Percentiles rank a stretch among this genome's conserved stretches.
Evolutionary conservation across 2,888 invertebrate genomes (phyloP).

Genomic region (Torymus tubicola): DNA sequence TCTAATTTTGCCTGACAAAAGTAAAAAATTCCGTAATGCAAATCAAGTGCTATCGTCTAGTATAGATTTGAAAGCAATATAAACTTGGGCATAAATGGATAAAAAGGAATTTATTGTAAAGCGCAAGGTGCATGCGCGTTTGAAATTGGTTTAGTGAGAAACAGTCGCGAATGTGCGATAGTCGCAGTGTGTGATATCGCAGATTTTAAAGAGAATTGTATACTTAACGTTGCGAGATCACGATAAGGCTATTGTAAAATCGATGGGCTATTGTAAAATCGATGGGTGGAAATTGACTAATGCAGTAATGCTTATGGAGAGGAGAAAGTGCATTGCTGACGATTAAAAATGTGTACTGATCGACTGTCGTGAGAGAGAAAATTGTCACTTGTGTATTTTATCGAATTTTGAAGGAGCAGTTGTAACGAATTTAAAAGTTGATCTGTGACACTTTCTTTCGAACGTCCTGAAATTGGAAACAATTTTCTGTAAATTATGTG

Average conservation of each 20-base stretch:
- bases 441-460: conserved; percentile 24
- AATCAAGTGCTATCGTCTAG: too few relatives aligned
- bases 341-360: background rate
- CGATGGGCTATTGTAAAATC: conserved; percentile 39
- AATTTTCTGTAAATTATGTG: too few relatives aligned
- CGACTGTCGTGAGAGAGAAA: conserved; percentile 7
- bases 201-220: conserved; percentile 51
- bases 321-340: conserved; percentile 10
- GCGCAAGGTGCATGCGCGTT: background rate
- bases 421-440: conserved; percentile 19
- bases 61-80: too few relatives aligned
- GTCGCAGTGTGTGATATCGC: conserved; percentile 57
- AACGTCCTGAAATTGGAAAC: conserved; percentile 1
- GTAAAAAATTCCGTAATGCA: too few relatives aligned
- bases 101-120: conserved; percentile 11
- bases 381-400: conserved; percentile 19
- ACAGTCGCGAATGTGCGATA: conserved; percentile 52
- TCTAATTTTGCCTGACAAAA: too few relatives aligned
- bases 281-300: conserved; percentile 8
- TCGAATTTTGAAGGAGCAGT: conserved; percentile 21
- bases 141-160: conserved; percentile 55
- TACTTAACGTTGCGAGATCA: conserved; percentile 46
- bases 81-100: background rate
- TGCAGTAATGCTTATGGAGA: conserved; percentile 26
- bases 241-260: conserved; percentile 46